These are phyloP conservation scores for Ophiothrix spiculata DNA, from an alignment of 35 echinoderm and acorn worm genomes.

Conservation along the genomic window DNA sequence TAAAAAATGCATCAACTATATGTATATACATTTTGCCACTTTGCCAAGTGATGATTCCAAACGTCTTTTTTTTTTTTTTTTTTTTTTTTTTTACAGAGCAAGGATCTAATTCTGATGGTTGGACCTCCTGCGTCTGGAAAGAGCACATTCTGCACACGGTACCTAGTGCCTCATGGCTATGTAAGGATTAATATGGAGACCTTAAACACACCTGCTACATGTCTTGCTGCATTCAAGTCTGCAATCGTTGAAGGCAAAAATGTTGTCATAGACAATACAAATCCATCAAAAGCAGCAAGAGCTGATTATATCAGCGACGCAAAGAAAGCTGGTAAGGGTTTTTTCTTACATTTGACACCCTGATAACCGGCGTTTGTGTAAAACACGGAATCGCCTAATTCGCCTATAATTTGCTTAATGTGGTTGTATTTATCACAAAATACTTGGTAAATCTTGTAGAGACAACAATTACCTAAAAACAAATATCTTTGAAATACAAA, in stretches of 20 bases:
- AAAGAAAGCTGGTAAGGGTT: conserved; percentile 74
- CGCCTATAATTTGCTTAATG: too few species aligned
- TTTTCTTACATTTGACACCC: too few species aligned
- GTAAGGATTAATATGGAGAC: conserved; percentile 81
- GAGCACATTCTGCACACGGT: conserved; percentile 60
- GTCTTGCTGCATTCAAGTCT: conserved; percentile 52
- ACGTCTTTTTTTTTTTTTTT: too few species aligned
- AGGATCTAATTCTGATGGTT: conserved; percentile 81
- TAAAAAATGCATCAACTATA: too few species aligned
- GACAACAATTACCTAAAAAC: too few species aligned
- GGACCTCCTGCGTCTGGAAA: conserved; percentile 91
- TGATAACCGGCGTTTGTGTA: too few species aligned
- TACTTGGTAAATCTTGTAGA: too few species aligned
- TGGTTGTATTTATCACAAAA: too few species aligned
- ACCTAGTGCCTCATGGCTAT: conserved; percentile 71
- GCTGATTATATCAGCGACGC: conserved; percentile 56
- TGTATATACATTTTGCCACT: too few species aligned
- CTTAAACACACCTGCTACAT: conserved; percentile 77
- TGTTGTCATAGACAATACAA: conserved; percentile 95
- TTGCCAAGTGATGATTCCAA: too few species aligned
- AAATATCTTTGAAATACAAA: too few species aligned
- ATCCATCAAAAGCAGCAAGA: conserved; percentile 59
- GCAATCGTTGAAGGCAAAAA: conserved; percentile 74
- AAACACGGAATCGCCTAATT: too few species aligned
- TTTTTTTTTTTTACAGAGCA: conserved; percentile 48